A percentile compares a stretch with the other conserved stretches of the same genome.
Conservation (phyloP, 2,113 vertebrate genomes). For the Labeo rohita region DNA sequence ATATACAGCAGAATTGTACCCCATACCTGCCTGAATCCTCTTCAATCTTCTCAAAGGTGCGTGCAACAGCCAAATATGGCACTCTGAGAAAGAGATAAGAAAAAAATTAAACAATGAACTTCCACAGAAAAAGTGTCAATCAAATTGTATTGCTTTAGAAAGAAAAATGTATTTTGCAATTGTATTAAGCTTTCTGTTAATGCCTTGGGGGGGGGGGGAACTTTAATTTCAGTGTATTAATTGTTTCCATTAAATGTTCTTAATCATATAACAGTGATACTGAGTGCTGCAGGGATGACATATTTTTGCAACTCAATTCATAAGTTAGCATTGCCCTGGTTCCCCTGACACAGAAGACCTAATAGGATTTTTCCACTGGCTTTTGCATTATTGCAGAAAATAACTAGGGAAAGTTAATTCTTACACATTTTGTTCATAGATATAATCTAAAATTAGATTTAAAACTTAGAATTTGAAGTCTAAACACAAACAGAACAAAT, state of each 20-base stretch:
- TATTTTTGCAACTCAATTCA: neutral
- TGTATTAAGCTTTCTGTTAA: neutral
- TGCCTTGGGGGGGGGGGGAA: neutral
- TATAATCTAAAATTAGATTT: no score
- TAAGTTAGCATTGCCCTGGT: neutral
- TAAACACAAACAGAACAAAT: neutral
- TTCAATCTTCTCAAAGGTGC: constrained; percentile 90
- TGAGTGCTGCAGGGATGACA: neutral
- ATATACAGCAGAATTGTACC: neutral
- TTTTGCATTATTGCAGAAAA: neutral
- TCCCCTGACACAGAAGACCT: neutral
- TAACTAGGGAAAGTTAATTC: no score
- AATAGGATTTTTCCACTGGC: neutral
- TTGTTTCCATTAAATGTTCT: neutral
- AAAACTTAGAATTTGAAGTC: neutral
- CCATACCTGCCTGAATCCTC: constrained; percentile 87
- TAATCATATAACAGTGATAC: neutral
- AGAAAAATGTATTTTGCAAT: neutral
- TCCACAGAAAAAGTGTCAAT: neutral
- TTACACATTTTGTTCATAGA: neutral
- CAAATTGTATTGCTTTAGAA: neutral
- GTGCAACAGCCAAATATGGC: constrained; percentile 88
- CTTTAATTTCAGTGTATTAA: neutral
- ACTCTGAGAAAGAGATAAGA: constrained; percentile 73
- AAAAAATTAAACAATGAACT: neutral